Base-by-base conservation (phyloP, 2,888 invertebrate genomes). In the Microdon myrmicae region DNA sequence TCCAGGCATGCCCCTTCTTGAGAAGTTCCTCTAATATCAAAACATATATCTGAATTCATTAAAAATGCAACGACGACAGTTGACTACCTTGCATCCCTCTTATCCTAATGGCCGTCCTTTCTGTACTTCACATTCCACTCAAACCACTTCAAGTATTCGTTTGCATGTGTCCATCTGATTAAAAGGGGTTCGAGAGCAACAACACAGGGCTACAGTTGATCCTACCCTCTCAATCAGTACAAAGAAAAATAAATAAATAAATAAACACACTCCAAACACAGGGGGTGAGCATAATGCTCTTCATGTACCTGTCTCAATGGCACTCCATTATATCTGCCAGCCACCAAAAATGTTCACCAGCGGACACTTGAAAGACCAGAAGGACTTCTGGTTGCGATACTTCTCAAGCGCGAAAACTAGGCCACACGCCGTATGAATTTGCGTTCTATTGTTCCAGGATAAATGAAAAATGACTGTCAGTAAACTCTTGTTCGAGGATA, bases 391-490 rank as follows among this genome's bases (percentile, higher is more conserved):
- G 12, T 16, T 32, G 14, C 9, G 7, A 20, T n/a, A 10, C 28
- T 9, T 12, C 7, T 6, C n/a, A 6, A 17, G 7, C 17, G 14
- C 13, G 19, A 31, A 49, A 45, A 38, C 25, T 54, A 38, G 54
- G 37, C 54, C 54, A 54, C n/a, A n/a, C n/a, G n/a, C n/a, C n/a
- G n/a, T n/a, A 32, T 32, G 39, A 54, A 54, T 54, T 54, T 45
- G 31, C 26, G 45, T 38, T 38, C 26, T 23, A 54, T 54, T 54
- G 54, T 54, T 54, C 38, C 25, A 20, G 19, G 19, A 19, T 19
- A 38, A 20, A 54, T 54, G 54, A 54, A 45, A 47, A 54, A 54
- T 45, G 38, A 45, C 54, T 45, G 44, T 31, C 31, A 37, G 54
- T 38, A 19, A 16, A 17, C 7, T 48, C 31, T 31, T 37, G 16